Conservation (phyloP, 2,888 invertebrate species). For the Rhorus exstirpatorius region DNA sequence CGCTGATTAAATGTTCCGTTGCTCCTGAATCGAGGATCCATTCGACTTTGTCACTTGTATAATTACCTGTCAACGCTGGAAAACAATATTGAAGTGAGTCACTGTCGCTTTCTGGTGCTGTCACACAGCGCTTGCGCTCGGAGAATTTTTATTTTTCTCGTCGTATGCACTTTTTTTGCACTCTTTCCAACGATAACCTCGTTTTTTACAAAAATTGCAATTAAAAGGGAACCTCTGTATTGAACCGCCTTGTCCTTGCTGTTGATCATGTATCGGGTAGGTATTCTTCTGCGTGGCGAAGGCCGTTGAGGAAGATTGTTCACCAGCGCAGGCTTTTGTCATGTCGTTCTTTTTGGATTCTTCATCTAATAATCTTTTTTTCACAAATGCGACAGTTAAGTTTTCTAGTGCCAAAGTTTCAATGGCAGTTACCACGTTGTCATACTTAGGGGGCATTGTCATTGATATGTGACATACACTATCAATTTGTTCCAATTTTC, state of each 20-base stretch:
- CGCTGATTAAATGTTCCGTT: constrained; percentile 71
- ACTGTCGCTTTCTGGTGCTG: background rate
- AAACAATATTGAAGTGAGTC: constrained; percentile 24
- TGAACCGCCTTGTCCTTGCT: background rate
- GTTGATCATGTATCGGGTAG: background rate
- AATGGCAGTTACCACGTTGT: constrained; percentile 73
- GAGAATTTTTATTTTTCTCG: too few species aligned
- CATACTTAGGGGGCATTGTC: constrained; percentile 72
- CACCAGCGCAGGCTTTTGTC: background rate
- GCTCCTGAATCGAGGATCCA: constrained; percentile 75
- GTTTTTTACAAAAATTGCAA: constrained; percentile 20
- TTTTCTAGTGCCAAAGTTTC: constrained; percentile 65
- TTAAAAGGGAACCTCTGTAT: constrained; percentile 22
- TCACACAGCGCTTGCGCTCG: too few species aligned
- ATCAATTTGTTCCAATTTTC: too few species aligned
- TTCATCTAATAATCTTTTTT: constrained; percentile 73
- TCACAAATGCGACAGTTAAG: constrained; percentile 71
- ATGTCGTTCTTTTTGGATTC: constrained; percentile 64
- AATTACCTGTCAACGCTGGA: constrained; percentile 14
- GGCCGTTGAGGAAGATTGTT: constrained; percentile 24
- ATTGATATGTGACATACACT: background rate
- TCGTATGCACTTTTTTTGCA: constrained; percentile 24
- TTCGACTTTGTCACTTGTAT: constrained; percentile 26
- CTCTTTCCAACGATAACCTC: constrained; percentile 21
- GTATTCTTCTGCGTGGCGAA: constrained; percentile 17